Conservation (phyloP, 1,140 invertebrate genomes). For the Oedothorax gibbosus region DNA sequence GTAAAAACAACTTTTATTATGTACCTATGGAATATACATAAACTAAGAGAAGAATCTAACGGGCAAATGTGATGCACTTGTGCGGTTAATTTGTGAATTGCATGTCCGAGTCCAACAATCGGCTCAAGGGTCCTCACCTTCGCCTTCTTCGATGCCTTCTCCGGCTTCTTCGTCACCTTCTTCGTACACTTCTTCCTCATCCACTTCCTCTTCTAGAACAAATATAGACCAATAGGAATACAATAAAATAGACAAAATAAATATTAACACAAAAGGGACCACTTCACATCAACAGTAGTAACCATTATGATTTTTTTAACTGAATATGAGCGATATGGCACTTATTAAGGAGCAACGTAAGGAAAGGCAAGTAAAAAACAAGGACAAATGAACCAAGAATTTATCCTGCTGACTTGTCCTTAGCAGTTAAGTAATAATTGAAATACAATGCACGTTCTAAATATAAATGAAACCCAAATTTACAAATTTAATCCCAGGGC, state of each 20-base stretch:
- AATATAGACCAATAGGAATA: conserved; percentile 15
- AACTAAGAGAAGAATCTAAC: conserved; percentile 56
- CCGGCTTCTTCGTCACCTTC: conserved; percentile 65
- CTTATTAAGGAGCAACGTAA: too few relatives aligned
- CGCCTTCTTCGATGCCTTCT: conserved; percentile 61
- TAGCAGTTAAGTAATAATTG: too few relatives aligned
- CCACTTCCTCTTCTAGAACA: conserved; percentile 63
- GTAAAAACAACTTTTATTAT: conserved; percentile 61
- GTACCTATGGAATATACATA: conserved; percentile 60
- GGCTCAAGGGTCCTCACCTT: conserved; percentile 50
- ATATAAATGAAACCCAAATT: too few relatives aligned
- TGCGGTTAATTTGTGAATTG: conserved; percentile 48
- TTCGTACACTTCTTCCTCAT: conserved; percentile 67
- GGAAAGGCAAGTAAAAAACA: too few relatives aligned
- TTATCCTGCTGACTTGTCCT: too few relatives aligned
- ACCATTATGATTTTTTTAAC: not conserved
- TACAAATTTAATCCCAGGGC: too few relatives aligned
- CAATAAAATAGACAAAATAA: not conserved
- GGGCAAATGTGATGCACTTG: conserved; percentile 46
- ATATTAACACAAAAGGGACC: not conserved
- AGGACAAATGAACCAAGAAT: too few relatives aligned
- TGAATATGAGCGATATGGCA: too few relatives aligned
- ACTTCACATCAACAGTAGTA: not conserved
- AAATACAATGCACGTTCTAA: too few relatives aligned
- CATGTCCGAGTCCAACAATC: conserved; percentile 10